Evolutionary conservation across 2,113 vertebrate genomes (phyloP).

Genomic region (Buteo buteo): DNA sequence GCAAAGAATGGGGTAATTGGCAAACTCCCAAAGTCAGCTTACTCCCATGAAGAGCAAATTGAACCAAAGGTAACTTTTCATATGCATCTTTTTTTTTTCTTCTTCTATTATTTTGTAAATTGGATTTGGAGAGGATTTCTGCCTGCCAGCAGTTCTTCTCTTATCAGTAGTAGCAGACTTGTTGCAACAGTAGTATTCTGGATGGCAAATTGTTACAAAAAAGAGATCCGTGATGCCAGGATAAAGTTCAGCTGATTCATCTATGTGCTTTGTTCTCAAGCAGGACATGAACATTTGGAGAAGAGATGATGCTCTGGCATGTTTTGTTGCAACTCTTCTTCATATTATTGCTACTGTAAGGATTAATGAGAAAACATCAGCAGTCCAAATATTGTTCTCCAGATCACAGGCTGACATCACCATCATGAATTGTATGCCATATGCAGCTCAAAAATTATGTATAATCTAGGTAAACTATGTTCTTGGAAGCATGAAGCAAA

Average conservation of each 20-base stretch:
- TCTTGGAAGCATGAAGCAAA: neutral
- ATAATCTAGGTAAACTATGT: neutral
- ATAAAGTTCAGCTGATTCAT: neutral
- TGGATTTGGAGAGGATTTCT: neutral
- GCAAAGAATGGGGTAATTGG: neutral
- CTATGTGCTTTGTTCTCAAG: fast-evolving
- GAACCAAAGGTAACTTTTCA: neutral
- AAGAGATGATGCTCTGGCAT: neutral
- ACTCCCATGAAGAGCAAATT: neutral
- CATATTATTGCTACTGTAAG: neutral
- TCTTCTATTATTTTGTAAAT: neutral
- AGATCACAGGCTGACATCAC: neutral
- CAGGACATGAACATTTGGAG: neutral
- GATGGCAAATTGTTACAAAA: neutral
- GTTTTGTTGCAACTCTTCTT: neutral
- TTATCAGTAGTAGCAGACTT: neutral
- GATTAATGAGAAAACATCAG: neutral
- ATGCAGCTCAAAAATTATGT: neutral
- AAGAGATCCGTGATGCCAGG: neutral
- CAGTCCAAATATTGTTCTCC: neutral
- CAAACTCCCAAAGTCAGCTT: neutral
- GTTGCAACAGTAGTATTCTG: neutral
- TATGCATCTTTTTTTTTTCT: neutral
- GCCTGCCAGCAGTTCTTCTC: neutral
- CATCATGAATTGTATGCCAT: neutral